These are phyloP conservation scores for Electrophaes corylata DNA, from an alignment of 2,888 invertebrate genomes.

Conservation along the genomic window DNA sequence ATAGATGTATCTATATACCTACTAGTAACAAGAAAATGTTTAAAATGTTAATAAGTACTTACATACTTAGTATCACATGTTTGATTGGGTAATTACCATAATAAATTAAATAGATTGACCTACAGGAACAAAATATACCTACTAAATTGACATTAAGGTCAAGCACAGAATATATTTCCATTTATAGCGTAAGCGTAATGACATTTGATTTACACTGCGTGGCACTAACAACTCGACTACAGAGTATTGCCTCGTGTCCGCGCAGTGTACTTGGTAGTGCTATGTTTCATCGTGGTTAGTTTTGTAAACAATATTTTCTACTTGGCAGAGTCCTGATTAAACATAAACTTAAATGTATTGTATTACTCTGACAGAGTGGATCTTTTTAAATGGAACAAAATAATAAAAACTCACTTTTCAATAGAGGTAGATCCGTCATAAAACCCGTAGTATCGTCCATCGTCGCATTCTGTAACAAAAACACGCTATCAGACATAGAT, in stretches of 20 bases:
- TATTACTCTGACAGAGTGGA: neutral
- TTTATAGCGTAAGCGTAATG: no score
- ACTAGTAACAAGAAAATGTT: constrained; percentile 69
- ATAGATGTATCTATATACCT: constrained; percentile 24
- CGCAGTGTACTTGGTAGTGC: no score
- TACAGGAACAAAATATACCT: neutral
- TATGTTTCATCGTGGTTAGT: no score
- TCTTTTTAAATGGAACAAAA: neutral
- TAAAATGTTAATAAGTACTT: constrained; percentile 72
- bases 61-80: neutral
- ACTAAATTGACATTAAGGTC: no score
- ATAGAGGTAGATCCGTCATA: constrained; percentile 94
- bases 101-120: neutral
- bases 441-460: constrained; percentile 94
- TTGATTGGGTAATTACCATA: neutral
- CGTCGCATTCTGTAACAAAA: constrained; percentile 88
- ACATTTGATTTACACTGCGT: no score
- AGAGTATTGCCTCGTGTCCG: no score
- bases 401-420: constrained; percentile 90
- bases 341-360: no score
- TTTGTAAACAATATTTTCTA: no score
- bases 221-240: no score
- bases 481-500: constrained; percentile 1
- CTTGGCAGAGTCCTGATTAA: no score
- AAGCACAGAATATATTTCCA: no score